Percentiles rank a stretch among this genome's conserved stretches.
Evolutionary conservation across 2,888 invertebrate genomes (phyloP).

Genomic region (Salticus scenicus): DNA sequence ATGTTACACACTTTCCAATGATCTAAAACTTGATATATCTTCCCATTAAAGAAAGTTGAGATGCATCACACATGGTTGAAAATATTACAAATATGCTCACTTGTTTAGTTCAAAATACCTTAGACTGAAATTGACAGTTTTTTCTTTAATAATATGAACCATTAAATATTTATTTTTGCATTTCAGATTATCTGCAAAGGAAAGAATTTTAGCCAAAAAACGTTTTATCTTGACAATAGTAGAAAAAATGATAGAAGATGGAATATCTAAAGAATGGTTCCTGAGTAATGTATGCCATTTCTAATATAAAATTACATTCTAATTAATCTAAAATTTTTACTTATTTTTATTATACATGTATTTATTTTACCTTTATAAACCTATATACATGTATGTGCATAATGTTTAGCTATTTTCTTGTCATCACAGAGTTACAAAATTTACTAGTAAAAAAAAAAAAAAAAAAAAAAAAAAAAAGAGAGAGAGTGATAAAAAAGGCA

Average conservation of each 20-base stretch:
- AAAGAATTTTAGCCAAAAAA: slow-evolving; percentile 34
- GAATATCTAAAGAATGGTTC: slow-evolving; percentile 41
- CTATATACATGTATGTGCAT: not conserved
- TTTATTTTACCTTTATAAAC: not conserved
- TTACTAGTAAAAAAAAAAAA: not conserved
- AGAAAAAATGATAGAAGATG: slow-evolving; percentile 49
- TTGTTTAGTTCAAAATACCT: no score
- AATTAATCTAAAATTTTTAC: not conserved
- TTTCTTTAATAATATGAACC: no score
- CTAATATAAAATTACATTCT: not conserved
- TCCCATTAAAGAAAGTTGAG: no score
- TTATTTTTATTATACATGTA: not conserved
- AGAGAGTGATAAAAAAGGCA: no score
- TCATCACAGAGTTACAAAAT: not conserved
- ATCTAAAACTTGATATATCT: no score
- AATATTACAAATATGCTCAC: no score
- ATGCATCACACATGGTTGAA: no score
- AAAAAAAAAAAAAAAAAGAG: no score
- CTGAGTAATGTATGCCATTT: slow-evolving; percentile 30
- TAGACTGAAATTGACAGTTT: no score
- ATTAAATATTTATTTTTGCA: no score
- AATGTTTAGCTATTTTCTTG: not conserved
- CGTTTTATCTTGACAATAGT: slow-evolving; percentile 25
- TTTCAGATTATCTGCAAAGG: slow-evolving; percentile 14
- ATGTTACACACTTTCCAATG: no score